Evolutionary conservation across 2,888 invertebrate genomes (phyloP), one percentile per base, ranked within the genome.

Genomic region (Epistrophella euchroma): DNA sequence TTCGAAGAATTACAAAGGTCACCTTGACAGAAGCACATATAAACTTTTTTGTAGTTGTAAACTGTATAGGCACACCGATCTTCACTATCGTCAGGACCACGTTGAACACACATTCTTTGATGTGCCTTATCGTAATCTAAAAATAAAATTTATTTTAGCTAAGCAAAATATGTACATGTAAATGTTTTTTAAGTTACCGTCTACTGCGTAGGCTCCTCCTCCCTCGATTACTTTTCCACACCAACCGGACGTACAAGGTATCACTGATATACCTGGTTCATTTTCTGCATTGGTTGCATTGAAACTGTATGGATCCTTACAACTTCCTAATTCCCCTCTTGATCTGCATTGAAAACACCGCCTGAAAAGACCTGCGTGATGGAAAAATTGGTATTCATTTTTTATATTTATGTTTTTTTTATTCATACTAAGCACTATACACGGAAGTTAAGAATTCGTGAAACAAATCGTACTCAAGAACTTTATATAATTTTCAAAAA

Each of bases 1-100:
- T 50, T 43, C 2, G 88, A 78, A 2, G 88, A 90, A 91, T 98
- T 98, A 91, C 98, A 98, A 43, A 98, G 93, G 92, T 98, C 98
- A 6, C 98, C 98, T 89, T 94, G 95, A 90, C 98, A 98, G 91
- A 98, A 97, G 90, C 98, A 98, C 96, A 98, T 97, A 90, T 95
- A 96, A 0, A 98, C 97, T 90, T 96, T 96, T 90, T 95, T 96
- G 89, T 96, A 95, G 90, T 96, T 96, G 94, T 96, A 96, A 90
- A 95, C 94, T 0, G 97, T 97, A 89, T 97, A 96, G 0, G 97
- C 97, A 91, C 98, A 98, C 56, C 98, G 93, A 91, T 98, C 97
- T 92, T 97, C 97, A 88, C 95, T 95, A 90, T 98, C 98, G 74
- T 96, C 96, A 5, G 98, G 98, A 0, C 97, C 96, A 81, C 97